These are phyloP conservation scores for Pogonocherus hispidulus DNA, from an alignment of 2,888 invertebrate species.

Conservation along the genomic window DNA sequence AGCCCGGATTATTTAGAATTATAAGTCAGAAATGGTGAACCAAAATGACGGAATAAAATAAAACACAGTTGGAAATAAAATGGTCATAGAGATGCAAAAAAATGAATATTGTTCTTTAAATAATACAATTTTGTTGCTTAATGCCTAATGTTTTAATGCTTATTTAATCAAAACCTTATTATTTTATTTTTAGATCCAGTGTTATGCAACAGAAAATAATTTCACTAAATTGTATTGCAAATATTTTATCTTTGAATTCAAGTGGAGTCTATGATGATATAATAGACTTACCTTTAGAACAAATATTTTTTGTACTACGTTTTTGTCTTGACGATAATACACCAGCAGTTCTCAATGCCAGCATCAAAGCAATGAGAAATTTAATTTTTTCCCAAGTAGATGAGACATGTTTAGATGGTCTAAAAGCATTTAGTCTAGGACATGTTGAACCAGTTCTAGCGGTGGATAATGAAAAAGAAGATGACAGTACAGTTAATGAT, in stretches of 20 bases:
- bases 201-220: constrained; percentile 87
- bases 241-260: constrained; percentile 80
- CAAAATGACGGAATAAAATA: too few species aligned
- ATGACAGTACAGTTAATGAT: constrained; percentile 83
- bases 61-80: too few species aligned
- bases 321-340: constrained; percentile 90
- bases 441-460: constrained; percentile 74
- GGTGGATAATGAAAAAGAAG: constrained; percentile 65
- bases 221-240: constrained; percentile 84
- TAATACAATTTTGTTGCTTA: too few species aligned
- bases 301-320: constrained; percentile 84
- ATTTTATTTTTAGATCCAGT: constrained; percentile 71
- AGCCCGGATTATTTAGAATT: too few species aligned
- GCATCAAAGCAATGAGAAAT: constrained; percentile 81
- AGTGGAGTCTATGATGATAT: constrained; percentile 84
- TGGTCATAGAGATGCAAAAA: too few species aligned
- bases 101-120: too few species aligned
- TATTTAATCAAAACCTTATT: too few species aligned
- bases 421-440: constrained; percentile 77
- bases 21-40: too few species aligned
- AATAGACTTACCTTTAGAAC: constrained; percentile 82
- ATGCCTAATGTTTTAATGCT: too few species aligned
- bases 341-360: constrained; percentile 80
- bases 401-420: constrained; percentile 81
- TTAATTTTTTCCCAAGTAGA: constrained; percentile 84